These are phyloP conservation scores for Malurus splendens DNA, from an alignment of 2,797 vertebrate species.

Conservation along the genomic window DNA sequence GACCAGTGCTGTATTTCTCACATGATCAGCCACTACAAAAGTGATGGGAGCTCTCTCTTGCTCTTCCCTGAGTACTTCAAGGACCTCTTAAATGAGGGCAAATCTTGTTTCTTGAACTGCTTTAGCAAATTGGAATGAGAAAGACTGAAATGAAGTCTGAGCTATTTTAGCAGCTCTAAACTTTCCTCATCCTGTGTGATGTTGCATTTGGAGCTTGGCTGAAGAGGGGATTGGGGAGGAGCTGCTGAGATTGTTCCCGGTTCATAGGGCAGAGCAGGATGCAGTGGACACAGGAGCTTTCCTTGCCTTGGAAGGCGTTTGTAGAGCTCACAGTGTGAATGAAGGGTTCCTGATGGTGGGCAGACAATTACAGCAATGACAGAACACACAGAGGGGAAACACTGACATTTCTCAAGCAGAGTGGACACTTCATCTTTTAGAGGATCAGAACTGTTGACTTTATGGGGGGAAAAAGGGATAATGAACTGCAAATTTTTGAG, in stretches of 20 bases:
- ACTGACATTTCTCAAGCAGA: neutral
- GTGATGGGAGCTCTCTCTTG: neutral
- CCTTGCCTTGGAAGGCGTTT: neutral
- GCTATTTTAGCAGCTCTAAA: neutral
- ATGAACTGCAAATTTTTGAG: neutral
- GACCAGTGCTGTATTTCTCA: neutral
- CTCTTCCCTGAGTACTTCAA: neutral
- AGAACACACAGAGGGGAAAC: accelerated
- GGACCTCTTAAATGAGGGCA: neutral
- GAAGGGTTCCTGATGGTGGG: neutral
- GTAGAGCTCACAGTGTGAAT: neutral
- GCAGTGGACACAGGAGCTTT: accelerated
- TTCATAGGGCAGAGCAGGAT: neutral
- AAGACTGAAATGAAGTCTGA: neutral
- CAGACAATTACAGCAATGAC: neutral
- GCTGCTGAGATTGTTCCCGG: neutral
- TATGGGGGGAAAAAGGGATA: neutral
- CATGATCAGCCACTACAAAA: neutral
- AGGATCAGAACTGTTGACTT: neutral
- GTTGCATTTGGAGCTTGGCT: neutral
- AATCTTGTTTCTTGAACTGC: neutral
- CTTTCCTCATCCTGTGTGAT: neutral
- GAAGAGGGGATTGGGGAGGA: neutral
- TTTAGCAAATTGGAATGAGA: neutral
- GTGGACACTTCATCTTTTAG: neutral